These are phyloP conservation scores for Perodicticus potto DNA, from an alignment of 2,797 vertebrate species.

Conservation along the genomic window DNA sequence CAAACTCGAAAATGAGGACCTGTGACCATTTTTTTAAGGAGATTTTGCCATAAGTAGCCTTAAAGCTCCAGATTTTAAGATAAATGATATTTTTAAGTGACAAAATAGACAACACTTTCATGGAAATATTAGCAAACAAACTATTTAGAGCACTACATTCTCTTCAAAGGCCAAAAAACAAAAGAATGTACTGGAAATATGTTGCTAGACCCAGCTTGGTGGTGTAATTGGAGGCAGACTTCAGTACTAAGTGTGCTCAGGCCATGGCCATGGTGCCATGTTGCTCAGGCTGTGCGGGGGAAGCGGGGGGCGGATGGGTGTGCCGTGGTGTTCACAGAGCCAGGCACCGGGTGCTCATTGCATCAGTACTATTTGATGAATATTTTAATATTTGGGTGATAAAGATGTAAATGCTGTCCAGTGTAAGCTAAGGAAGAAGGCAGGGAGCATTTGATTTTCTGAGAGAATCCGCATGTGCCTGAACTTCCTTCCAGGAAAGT, in stretches of 20 bases:
- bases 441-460: not conserved
- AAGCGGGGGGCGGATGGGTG: not conserved
- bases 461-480: not conserved
- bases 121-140: slow-evolving; percentile 7
- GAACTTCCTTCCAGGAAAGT: not conserved
- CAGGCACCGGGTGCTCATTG: not conserved
- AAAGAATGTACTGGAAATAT: not conserved
- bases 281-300: not conserved
- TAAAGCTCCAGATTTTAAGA: not conserved
- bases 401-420: not conserved
- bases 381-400: not conserved
- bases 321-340: accelerated
- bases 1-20: not conserved
- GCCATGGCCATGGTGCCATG: accelerated
- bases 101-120: slow-evolving; percentile 8
- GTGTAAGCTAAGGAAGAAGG: not conserved
- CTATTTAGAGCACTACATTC: not conserved
- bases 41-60: not conserved
- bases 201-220: accelerated
- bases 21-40: not conserved
- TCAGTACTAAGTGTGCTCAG: accelerated
- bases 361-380: not conserved
- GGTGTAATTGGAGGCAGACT: not conserved
- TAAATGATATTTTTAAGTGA: slow-evolving; percentile 45
- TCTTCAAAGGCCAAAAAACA: not conserved